A percentile compares a stretch with the other conserved stretches of the same genome.
These are phyloP conservation scores for Hermatobates lingyangjiaoensis DNA, from an alignment of 1,140 invertebrate genomes.

Conservation along the genomic window DNA sequence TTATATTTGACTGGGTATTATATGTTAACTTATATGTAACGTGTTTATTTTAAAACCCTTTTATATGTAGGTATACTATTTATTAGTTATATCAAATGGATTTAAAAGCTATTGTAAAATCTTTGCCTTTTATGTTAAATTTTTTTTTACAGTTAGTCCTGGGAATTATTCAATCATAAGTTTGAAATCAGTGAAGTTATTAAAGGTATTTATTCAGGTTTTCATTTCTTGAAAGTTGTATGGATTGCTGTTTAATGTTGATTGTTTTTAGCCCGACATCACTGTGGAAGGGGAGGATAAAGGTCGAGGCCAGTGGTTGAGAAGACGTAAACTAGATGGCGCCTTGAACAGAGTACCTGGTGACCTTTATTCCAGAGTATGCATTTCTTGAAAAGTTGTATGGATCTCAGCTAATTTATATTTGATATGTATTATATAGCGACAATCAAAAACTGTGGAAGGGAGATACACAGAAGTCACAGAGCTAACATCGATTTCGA, in stretches of 20 bases:
- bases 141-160: conserved; percentile 41
- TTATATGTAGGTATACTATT: no score
- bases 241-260: no score
- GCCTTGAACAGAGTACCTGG: conserved; percentile 90
- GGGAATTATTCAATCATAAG: conserved; percentile 73
- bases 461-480: neutral
- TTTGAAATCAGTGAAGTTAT: conserved; percentile 62
- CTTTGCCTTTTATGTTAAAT: conserved; percentile 12
- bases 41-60: no score
- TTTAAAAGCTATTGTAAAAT: no score
- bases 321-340: conserved; percentile 82
- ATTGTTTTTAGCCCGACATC: no score
- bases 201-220: conserved; percentile 35
- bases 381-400: conserved; percentile 76
- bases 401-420: conserved; percentile 10
- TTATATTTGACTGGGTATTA: no score
- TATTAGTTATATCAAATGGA: no score
- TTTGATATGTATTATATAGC: neutral
- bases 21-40: no score
- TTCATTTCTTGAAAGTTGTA: no score
- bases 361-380: conserved; percentile 89
- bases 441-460: neutral
- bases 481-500: neutral
- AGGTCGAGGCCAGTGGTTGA: conserved; percentile 89
- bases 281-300: conserved; percentile 52